These are phyloP conservation scores for Eutrigla gurnardus DNA, from an alignment of 2,797 vertebrate species.

Conservation along the genomic window DNA sequence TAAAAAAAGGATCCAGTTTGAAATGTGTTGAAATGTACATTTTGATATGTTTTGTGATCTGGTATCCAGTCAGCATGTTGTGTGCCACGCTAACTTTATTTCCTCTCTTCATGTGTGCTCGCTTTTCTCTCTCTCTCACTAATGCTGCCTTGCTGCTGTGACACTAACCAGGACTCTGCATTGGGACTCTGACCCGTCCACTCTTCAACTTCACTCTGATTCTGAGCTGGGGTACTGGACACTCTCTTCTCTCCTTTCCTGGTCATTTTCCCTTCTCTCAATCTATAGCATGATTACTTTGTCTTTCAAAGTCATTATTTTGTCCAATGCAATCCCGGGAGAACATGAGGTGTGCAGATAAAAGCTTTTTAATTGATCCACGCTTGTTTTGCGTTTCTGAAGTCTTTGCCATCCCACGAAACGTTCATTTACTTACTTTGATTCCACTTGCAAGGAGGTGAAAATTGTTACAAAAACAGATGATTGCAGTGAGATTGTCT, in stretches of 20 bases:
- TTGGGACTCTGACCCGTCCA: slow-evolving; percentile 99
- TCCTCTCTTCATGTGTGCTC: slow-evolving; percentile 73
- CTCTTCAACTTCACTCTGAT: slow-evolving; percentile 99
- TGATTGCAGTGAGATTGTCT: not conserved
- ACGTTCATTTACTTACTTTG: slow-evolving; percentile 42
- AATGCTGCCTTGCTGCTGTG: slow-evolving; percentile 94
- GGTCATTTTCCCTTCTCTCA: slow-evolving; percentile 82
- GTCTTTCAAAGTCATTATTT: slow-evolving; percentile 61
- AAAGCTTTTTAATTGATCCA: slow-evolving; percentile 38
- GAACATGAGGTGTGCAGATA: slow-evolving; percentile 34
- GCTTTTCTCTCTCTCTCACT: slow-evolving; percentile 87
- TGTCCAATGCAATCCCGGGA: slow-evolving; percentile 45
- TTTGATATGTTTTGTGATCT: slow-evolving; percentile 24
- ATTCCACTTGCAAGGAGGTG: slow-evolving; percentile 41
- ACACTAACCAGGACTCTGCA: slow-evolving; percentile 99
- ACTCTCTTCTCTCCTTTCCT: slow-evolving; percentile 90
- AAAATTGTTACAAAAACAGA: slow-evolving; percentile 27
- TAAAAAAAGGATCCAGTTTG: not conserved
- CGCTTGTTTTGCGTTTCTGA: slow-evolving; percentile 47
- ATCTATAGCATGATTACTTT: slow-evolving; percentile 83
- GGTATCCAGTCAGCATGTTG: slow-evolving; percentile 68
- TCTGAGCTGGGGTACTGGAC: slow-evolving; percentile 99
- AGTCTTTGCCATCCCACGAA: slow-evolving; percentile 43
- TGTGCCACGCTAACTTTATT: slow-evolving; percentile 69
- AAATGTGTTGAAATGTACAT: slow-evolving; percentile 29